These are phyloP conservation scores for Phyllotreta cruciferae DNA, from an alignment of 2,888 invertebrate species.

Conservation along the genomic window DNA sequence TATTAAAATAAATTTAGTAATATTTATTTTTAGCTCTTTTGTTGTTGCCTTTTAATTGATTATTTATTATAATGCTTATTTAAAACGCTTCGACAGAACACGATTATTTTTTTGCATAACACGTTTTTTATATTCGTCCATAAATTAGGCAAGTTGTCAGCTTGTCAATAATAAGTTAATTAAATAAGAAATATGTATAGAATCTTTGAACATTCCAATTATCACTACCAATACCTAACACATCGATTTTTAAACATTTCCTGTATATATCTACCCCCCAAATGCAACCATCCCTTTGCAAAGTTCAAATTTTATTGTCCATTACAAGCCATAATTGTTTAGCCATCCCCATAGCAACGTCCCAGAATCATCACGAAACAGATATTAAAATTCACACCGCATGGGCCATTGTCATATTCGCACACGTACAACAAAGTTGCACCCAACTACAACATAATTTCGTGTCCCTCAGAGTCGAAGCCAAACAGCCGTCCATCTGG, in stretches of 20 bases:
- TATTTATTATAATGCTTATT: too few relatives aligned
- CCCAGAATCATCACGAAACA: conserved; percentile 20
- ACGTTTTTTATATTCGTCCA: too few relatives aligned
- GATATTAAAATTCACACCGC: conserved; percentile 25
- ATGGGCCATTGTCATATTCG: conserved; percentile 22
- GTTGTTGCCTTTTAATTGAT: too few relatives aligned
- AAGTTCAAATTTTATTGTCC: conserved; percentile 33
- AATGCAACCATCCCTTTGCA: conserved; percentile 23
- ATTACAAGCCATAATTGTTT: conserved; percentile 33
- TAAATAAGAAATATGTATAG: too few relatives aligned
- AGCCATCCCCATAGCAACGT: conserved; percentile 28
- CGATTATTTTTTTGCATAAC: too few relatives aligned
- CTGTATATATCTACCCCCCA: too few relatives aligned
- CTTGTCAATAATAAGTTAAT: too few relatives aligned
- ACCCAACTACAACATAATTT: conserved; percentile 3
- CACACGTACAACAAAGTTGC: conserved; percentile 14
- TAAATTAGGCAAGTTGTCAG: too few relatives aligned
- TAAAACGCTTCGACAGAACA: too few relatives aligned
- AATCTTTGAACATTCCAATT: too few relatives aligned
- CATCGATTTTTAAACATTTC: too few relatives aligned
- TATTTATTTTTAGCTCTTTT: neutral
- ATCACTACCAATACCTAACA: too few relatives aligned
- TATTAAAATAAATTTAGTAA: neutral
- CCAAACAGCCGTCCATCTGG: conserved; percentile 94
- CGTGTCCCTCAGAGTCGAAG: conserved; percentile 76